These are phyloP conservation scores for Cyphomyrmex costatus DNA, from an alignment of 1,140 invertebrate species.

Conservation along the genomic window DNA sequence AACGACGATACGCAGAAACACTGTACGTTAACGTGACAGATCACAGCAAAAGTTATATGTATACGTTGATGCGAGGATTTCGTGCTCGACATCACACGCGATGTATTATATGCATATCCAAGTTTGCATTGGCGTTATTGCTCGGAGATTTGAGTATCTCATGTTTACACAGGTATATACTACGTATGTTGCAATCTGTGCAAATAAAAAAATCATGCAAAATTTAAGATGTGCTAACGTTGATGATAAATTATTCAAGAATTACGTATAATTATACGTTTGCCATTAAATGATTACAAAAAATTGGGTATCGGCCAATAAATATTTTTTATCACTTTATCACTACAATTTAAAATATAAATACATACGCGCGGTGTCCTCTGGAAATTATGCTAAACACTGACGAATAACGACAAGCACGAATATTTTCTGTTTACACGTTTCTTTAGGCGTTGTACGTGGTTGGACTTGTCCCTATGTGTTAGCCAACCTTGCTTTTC, in stretches of 20 bases:
- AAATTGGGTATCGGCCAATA: background rate
- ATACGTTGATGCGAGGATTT: slow-evolving; percentile 55
- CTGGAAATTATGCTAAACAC: slow-evolving; percentile 17
- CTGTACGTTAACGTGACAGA: slow-evolving; percentile 46
- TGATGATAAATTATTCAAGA: background rate
- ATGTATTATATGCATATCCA: slow-evolving; percentile 57
- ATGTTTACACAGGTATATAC: slow-evolving; percentile 26
- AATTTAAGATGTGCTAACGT: background rate
- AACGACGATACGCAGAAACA: slow-evolving; percentile 46
- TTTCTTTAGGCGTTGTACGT: slow-evolving; percentile 73
- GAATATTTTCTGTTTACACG: slow-evolving; percentile 74
- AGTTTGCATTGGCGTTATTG: slow-evolving; percentile 54
- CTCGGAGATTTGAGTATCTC: slow-evolving; percentile 27
- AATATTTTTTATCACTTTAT: background rate
- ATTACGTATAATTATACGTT: background rate
- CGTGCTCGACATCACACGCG: slow-evolving; percentile 42
- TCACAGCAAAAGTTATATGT: slow-evolving; percentile 48
- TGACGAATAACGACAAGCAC: background rate
- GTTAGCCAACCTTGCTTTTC: slow-evolving; percentile 35
- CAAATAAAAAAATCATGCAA: slow-evolving; percentile 35
- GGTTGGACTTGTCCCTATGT: slow-evolving; percentile 68
- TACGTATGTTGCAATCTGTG: slow-evolving; percentile 9
- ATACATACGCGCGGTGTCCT: background rate
- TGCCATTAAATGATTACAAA: background rate
- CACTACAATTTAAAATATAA: background rate